phyloP scores from a whole-genome alignment of 2,888 invertebrate genomes.

The Tetragonula carbonaria region DNA sequence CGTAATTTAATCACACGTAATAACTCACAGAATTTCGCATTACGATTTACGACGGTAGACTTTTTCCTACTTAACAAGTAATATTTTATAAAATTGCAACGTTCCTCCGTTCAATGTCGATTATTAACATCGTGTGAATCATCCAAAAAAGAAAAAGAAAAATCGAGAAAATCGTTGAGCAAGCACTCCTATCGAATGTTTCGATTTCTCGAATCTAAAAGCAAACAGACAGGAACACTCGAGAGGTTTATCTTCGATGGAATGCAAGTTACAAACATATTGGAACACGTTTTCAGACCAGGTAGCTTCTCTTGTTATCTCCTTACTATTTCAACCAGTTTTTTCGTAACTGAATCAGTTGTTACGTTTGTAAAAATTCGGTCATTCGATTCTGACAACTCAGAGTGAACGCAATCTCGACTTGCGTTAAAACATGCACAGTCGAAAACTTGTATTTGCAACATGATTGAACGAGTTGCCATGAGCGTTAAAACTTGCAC shows the following conservation, averaged over 20 bases:
- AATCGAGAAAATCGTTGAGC: too few relatives aligned
- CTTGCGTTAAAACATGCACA: too few relatives aligned
- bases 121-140: too few relatives aligned
- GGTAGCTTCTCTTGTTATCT: accelerated
- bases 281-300: background rate
- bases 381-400: background rate
- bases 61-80: background rate
- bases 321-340: background rate
- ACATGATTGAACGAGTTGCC: too few relatives aligned
- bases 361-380: background rate
- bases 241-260: background rate
- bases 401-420: background rate
- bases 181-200: too few relatives aligned
- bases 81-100: background rate
- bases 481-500: too few relatives aligned
- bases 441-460: too few relatives aligned
- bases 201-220: background rate
- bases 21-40: background rate
- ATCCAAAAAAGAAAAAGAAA: too few relatives aligned
- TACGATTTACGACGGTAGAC: background rate
- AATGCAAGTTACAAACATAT: background rate
- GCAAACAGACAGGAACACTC: background rate
- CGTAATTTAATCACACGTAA: background rate
- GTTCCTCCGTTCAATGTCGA: too few relatives aligned
- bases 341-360: background rate